Evolutionary conservation across 2,113 vertebrate species (phyloP), one percentile per base, ranked within the genome.

Genomic region (Oxyura jamaicensis): DNA sequence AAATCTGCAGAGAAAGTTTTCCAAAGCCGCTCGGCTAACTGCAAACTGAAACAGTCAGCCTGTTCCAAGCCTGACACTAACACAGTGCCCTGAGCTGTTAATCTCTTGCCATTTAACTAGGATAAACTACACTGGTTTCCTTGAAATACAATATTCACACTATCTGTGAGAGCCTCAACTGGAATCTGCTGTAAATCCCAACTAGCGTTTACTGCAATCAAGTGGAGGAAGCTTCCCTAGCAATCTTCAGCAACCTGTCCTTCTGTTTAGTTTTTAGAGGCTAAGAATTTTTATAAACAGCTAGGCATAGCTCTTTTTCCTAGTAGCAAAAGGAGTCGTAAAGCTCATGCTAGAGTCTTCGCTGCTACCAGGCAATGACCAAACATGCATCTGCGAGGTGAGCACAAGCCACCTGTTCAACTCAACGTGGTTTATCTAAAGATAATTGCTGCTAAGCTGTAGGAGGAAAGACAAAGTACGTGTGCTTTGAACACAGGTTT

Each of bases 121-220:
- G 91, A 94, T 94, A 91, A 89, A 86, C 95, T 29, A 50, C 79
- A 35, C 53, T 11, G 36, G 86, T 95, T 92, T 95, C 91, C 88
- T 91, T 96, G 96, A 97, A 96, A 97, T 52, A 95, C 95, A 97
- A 95, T 97, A 97, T 96, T 96, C 95, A 95, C 95, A 74, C 96
- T 91, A 91, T 95, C 63, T 91, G 65, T 66, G 78, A 83, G 80
- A 1, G 26, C 84, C 95, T 91, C 95, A 78, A 33, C 78, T 83
- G 95, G 95, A 89, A 96, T 94, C 90, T 83, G 71, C 28, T 76
- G 94, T 36, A 96, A 97, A 97, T 94, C 95, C 95, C 94, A 88
- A 60, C 26, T 2, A 87, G 73, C 58, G 91, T 78, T 95, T 93
- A 69, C 90, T 71, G 83, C 14, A 72, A 62, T 29, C 90, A 44